Percentiles rank a stretch among this genome's conserved stretches.
phyloP scores from a whole-genome alignment of 2,888 invertebrate species.

The Scaptomyza tumidula region DNA sequence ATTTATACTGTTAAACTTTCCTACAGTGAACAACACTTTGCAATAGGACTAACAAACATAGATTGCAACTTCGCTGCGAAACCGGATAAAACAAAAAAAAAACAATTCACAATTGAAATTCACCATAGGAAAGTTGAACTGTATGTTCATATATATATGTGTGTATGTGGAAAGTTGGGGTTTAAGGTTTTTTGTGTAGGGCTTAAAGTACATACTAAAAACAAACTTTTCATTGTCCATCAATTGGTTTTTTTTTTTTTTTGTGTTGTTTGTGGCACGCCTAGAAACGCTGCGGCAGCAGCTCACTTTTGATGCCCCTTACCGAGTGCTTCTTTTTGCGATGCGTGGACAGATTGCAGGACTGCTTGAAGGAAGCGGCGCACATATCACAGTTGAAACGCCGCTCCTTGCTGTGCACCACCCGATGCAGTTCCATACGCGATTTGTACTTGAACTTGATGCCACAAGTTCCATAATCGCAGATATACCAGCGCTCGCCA shows the following conservation, averaged over 20 bases:
- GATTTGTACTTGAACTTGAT: constrained; percentile 82
- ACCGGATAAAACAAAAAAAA: neutral
- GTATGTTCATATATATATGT: neutral
- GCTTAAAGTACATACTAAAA: constrained; percentile 24
- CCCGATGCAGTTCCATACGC: constrained; percentile 80
- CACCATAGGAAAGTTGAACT: neutral
- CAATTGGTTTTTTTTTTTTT: neutral
- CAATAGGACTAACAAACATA: neutral
- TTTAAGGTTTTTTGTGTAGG: neutral
- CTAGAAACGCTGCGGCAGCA: constrained; percentile 73
- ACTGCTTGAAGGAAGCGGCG: constrained; percentile 81
- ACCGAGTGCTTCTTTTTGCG: constrained; percentile 81
- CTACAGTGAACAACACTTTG: neutral
- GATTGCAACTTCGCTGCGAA: neutral
- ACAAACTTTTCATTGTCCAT: constrained; percentile 25
- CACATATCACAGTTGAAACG: constrained; percentile 82
- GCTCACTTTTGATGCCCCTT: constrained; percentile 73
- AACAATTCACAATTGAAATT: neutral
- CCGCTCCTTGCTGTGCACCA: constrained; percentile 81
- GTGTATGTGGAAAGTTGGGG: no score
- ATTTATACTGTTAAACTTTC: neutral
- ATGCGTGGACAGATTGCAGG: constrained; percentile 81
- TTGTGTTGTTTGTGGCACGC: neutral
- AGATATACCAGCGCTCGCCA: constrained; percentile 82
- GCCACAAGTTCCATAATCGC: constrained; percentile 79